These are phyloP conservation scores for Plebejus anna DNA, from an alignment of 2,888 invertebrate genomes.

Conservation along the genomic window DNA sequence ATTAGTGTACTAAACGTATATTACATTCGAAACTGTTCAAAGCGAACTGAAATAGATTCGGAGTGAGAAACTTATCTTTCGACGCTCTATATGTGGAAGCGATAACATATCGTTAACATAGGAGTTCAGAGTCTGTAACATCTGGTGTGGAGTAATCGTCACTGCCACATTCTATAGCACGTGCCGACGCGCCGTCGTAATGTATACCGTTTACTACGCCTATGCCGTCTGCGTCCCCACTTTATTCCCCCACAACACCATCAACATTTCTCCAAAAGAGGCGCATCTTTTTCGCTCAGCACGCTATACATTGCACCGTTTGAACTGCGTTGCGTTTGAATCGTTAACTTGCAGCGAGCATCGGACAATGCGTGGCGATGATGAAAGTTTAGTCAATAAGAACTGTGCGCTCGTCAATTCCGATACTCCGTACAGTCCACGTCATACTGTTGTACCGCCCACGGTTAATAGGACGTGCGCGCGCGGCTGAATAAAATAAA, in stretches of 20 bases:
- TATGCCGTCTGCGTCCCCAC: slow-evolving; percentile 50
- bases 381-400: slow-evolving; percentile 45
- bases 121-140: slow-evolving; percentile 46
- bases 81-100: slow-evolving; percentile 27
- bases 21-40: slow-evolving; percentile 6
- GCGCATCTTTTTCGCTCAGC: slow-evolving; percentile 38
- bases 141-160: slow-evolving; percentile 60
- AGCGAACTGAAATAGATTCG: slow-evolving; percentile 12
- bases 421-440: slow-evolving; percentile 51
- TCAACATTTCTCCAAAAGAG: slow-evolving; percentile 43
- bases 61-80: slow-evolving; percentile 27
- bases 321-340: not conserved
- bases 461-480: slow-evolving; percentile 69
- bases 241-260: slow-evolving; percentile 45
- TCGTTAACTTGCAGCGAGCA: slow-evolving; percentile 46
- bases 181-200: slow-evolving; percentile 64
- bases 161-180: slow-evolving; percentile 53
- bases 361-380: slow-evolving; percentile 49
- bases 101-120: slow-evolving; percentile 36
- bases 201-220: slow-evolving; percentile 49
- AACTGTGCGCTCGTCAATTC: slow-evolving; percentile 59
- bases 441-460: slow-evolving; percentile 73
- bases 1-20: slow-evolving; percentile 19
- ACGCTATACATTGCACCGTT: slow-evolving; percentile 47
- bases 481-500: slow-evolving; percentile 46